Evolutionary conservation across 2,797 vertebrate species (phyloP), one percentile per base, ranked within the genome.

Genomic region (Danio albolineatus): DNA sequence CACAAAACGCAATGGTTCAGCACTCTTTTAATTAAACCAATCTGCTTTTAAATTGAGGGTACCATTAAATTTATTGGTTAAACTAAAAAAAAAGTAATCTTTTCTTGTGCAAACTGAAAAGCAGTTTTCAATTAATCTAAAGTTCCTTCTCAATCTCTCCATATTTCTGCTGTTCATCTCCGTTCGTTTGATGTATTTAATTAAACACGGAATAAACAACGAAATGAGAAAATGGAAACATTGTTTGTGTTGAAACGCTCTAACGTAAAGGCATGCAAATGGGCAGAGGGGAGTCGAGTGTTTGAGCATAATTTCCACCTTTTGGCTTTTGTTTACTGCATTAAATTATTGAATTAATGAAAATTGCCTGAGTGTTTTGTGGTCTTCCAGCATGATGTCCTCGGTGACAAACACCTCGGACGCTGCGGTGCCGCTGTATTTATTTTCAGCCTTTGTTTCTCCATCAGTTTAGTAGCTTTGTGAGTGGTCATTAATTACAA

Each of bases 11-110:
- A 59, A 39, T 41, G 44, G 17, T 56, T 67, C 21, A 28, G 57
- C 60, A 49, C 12, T 43, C 17, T 17, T 67, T 76, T 80, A 73
- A 69, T 83, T 73, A 83, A 73, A 72, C 7, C 79, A 81, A 21
- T 59, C 65, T 59, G 17, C 61, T 73, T 66, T 56, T 57, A 60
- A 80, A 73, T 36, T 44, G 7, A 38, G 9, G 5, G 28, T 28
- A 54, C 6, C 44, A 48, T 59, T 21, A 67, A 5, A 56, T 80
- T 28, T 61, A 73, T 65, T 73, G 14, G 39, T 51, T 51, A 19
- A 72, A 78, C 2, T 53, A 49, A 61, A 17, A 12, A 57, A 10
- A 53, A 71, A 41, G 19, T 62, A 54, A 28, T 12, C 2, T 12
- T 65, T 6, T 10, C 7, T 13, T 60, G 28, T 43, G 2, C 17